Evolutionary conservation across 1,140 invertebrate genomes (phyloP), one percentile per base, ranked within the genome.

Genomic region (Drosophila pectinifera): DNA sequence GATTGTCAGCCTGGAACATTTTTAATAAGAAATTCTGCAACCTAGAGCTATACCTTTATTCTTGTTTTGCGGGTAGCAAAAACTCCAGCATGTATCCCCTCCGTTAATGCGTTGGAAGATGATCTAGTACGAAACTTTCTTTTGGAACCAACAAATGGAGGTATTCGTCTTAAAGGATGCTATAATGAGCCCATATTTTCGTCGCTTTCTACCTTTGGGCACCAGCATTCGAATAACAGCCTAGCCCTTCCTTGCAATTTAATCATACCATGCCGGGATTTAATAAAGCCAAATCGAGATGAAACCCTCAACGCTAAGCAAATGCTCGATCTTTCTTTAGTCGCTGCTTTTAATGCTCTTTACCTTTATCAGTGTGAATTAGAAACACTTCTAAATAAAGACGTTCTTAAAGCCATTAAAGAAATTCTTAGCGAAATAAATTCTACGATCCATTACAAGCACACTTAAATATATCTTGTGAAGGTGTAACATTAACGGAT

Each of bases 171-270:
- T 34, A 98, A 99, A 91, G 98, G 98, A 18, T 99, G 98, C 91
- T 94, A 95, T 39, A 99, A 99, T 92, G 99, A 99, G 93, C 98
- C 98, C 2, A 97, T 99, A 1, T 99, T 99, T 93, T 96, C 96
- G 73, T 99, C 97, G 24, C 93, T 99, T 4, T 98, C 98, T 1
- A 98, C 98, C 2, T 93, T 99, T 45, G 98, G 99, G 24, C 99
- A 99, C 93, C 98, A 99, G 86, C 99, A 99, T 93, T 98, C 98
- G 4, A 95, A 99, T 6, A 99, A 98, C 77, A 96, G 97, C 18
- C 94, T 99, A 89, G 98, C 98, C 5, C 92, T 99, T 72, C 98
- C 99, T 5, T 97, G 96, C 83, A 96, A 96, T 73, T 93, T 99
- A 6, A 92, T 96, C 43, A 93, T 99, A 48, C 98, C 98, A 1